These are phyloP conservation scores for Ischnus inquisitorius DNA, from an alignment of 2,888 invertebrate species.

Conservation along the genomic window DNA sequence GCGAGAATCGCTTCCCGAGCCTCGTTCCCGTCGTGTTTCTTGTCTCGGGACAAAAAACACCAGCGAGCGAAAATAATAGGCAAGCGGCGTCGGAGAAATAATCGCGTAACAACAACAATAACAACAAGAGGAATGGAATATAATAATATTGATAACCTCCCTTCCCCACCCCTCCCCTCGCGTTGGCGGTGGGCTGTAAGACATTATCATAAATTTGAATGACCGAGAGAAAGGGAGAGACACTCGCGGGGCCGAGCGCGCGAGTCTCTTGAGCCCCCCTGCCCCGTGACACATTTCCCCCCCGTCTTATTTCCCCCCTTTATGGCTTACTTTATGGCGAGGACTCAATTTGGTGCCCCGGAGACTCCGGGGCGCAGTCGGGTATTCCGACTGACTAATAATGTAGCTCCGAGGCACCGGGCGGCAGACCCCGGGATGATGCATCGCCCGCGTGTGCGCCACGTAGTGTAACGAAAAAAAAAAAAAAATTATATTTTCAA, in stretches of 20 bases:
- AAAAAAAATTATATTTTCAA: constrained; percentile 21
- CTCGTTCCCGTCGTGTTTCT: constrained; percentile 11
- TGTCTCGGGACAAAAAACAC: constrained; percentile 17
- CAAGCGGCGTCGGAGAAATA: constrained; percentile 40
- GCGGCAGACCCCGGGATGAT: constrained; percentile 86
- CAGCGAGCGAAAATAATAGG: constrained; percentile 25
- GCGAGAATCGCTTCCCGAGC: not conserved
- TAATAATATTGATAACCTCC: constrained; percentile 83
- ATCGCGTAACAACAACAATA: constrained; percentile 69
- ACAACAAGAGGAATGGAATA: constrained; percentile 56
- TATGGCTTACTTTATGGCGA: constrained; percentile 85
- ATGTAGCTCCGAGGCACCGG: constrained; percentile 89
- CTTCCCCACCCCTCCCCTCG: too few relatives aligned
- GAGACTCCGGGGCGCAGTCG: constrained; percentile 82
- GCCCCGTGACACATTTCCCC: constrained; percentile 79
- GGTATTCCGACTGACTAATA: constrained; percentile 89
- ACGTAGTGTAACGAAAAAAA: constrained; percentile 30
- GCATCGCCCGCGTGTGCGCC: constrained; percentile 84
- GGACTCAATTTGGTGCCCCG: constrained; percentile 87
- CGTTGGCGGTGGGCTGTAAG: constrained; percentile 75
- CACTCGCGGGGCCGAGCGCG: constrained; percentile 71
- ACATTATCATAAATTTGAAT: constrained; percentile 85
- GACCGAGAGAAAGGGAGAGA: constrained; percentile 72
- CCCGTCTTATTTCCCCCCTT: constrained; percentile 85
- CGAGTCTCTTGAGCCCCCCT: constrained; percentile 70